phyloP scores from a whole-genome alignment of 2,888 invertebrate genomes.

The Syrphus vitripennis region DNA sequence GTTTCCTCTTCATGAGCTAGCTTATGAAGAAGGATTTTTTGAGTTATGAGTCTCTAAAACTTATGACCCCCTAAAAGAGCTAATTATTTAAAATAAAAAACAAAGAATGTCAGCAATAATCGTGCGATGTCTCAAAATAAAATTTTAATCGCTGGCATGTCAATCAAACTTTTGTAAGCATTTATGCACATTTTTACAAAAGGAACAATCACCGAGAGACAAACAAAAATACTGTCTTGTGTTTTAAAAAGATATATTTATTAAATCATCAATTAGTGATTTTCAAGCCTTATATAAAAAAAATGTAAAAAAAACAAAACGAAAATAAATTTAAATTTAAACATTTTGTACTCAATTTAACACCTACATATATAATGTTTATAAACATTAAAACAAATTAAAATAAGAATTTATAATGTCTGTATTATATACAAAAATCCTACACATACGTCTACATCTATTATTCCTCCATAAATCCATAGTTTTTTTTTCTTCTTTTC shows the following conservation, averaged over 20 bases:
- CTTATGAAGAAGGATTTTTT: too few relatives aligned
- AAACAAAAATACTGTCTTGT: constrained; percentile 1
- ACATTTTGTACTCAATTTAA: constrained; percentile 60
- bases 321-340: constrained; percentile 32
- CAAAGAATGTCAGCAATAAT: constrained; percentile 46
- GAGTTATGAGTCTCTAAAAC: too few relatives aligned
- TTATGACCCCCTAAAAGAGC: background rate
- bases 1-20: too few relatives aligned
- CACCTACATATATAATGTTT: too few relatives aligned
- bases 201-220: constrained; percentile 51
- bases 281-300: constrained; percentile 61
- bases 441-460: background rate
- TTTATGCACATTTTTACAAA: constrained; percentile 27
- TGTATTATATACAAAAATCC: background rate
- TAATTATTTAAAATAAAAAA: constrained; percentile 38
- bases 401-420: background rate
- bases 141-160: constrained; percentile 44
- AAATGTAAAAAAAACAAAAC: constrained; percentile 6
- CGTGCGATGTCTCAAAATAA: background rate
- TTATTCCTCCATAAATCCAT: background rate
- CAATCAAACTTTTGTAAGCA: constrained; percentile 27
- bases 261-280: constrained; percentile 62
- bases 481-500: background rate
- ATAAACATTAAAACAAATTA: constrained; percentile 40
- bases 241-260: constrained; percentile 25